Evolutionary conservation across 2,113 vertebrate genomes (phyloP).

Genomic region (Lethenteron camtschaticum): DNA sequence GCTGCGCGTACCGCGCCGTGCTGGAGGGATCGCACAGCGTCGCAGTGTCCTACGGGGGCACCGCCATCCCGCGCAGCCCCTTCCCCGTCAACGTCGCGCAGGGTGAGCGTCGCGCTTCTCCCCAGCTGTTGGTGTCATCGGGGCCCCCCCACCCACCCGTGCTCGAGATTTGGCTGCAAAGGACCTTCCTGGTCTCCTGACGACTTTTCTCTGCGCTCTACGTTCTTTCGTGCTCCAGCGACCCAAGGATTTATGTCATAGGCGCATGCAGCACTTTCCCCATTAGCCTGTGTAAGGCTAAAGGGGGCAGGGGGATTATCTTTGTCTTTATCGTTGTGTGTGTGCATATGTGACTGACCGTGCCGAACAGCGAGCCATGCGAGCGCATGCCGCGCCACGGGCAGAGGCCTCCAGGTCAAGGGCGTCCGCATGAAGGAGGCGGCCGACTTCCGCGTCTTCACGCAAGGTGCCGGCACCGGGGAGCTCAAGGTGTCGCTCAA

Average conservation of each 20-base stretch:
- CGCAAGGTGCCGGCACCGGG: conserved; percentile 61
- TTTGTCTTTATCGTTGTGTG: too few relatives aligned
- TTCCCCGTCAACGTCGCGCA: not conserved
- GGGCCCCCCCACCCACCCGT: too few relatives aligned
- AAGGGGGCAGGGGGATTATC: too few relatives aligned
- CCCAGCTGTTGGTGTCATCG: too few relatives aligned
- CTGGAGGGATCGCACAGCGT: conserved; percentile 1
- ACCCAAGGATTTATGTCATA: too few relatives aligned
- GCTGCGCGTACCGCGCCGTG: conserved; percentile 2
- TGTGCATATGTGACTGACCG: not conserved
- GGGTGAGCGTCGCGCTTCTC: not conserved
- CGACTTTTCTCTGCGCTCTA: too few relatives aligned
- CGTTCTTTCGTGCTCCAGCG: too few relatives aligned
- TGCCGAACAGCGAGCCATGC: conserved; percentile 27
- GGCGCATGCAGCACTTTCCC: too few relatives aligned
- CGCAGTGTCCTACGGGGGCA: conserved; percentile 4
- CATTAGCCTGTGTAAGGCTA: too few relatives aligned
- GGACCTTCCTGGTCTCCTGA: too few relatives aligned
- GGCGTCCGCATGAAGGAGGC: conserved; percentile 61
- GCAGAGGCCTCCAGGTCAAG: conserved; percentile 67
- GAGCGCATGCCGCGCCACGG: conserved; percentile 43
- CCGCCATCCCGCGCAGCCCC: not conserved
- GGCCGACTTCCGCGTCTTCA: conserved; percentile 66
- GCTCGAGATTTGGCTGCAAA: too few relatives aligned
- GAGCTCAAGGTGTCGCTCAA: conserved; percentile 66